Base-by-base conservation (phyloP, 2,113 vertebrate genomes). In the Lipophrys pholis region DNA sequence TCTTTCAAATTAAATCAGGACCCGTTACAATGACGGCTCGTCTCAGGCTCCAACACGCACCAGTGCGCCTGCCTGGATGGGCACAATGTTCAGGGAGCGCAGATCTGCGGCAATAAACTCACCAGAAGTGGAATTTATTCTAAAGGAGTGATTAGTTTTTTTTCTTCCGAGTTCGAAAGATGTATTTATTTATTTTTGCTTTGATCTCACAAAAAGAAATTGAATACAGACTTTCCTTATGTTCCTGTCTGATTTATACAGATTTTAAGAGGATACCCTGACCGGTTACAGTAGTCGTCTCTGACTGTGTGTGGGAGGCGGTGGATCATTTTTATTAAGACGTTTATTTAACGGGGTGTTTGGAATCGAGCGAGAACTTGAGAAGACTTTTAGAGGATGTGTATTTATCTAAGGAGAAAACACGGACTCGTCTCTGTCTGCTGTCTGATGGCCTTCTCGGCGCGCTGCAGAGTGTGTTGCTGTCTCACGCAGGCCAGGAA, bases 1-100 rank as follows among this genome's bases (percentile, higher is more conserved):
- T 84, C 84, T 91, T 93, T 93, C 85, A 89, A 80, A 90, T 78
- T 82, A 80, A 65, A 87, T 91, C 87, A 85, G 8, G 55, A 48
- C 49, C 70, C 6, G 43, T 70, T 76, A 67, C 69, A 78, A 43
- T 81, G 84, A 78, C 15, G 72, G 71, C 61, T 50, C 30, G 35
- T 46, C 69, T 54, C 70, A 40, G 80, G 41, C 36, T 50, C 7
- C n/a, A n/a, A 8, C 71, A 76, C 66, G 17, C 73, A 76, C 21
- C 21, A 30, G 21, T 2, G 21, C 21, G 21, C 21, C 21, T 30
- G 21, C 21, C 21, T 30, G 21, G 21, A 30, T 30, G 21, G 21
- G 21, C 21, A 30, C 21, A 30, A 30, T 30, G 21, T 30, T 30
- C 21, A 30, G 21, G 21, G 21, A 30, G 21, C 21, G 21, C 21